Evolutionary conservation across 2,888 invertebrate species (phyloP).

Genomic region (Plutella xylostella): DNA sequence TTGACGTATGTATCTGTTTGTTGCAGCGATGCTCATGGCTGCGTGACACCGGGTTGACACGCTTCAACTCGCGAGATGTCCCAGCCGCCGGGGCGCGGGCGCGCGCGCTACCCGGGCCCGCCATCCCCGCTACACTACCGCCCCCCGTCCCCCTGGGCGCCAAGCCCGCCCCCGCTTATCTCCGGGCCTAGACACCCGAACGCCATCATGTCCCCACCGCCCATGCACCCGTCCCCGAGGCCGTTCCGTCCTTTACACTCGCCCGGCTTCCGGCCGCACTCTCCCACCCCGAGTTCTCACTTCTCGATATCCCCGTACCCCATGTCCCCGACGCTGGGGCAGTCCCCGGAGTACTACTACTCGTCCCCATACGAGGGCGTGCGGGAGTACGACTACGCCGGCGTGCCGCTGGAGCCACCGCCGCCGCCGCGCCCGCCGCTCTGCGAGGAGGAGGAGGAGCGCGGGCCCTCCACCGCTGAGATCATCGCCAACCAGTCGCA

Average conservation of each 20-base stretch:
- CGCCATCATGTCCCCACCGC: slow-evolving; percentile 68
- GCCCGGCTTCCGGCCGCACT: slow-evolving; percentile 53
- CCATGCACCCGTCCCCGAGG: slow-evolving; percentile 66
- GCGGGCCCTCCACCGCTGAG: slow-evolving; percentile 89
- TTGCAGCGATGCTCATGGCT: slow-evolving; percentile 64
- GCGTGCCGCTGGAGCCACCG: slow-evolving; percentile 81
- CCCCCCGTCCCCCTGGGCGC: slow-evolving; percentile 81
- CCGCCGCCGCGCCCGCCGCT: slow-evolving; percentile 78
- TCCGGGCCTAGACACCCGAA: slow-evolving; percentile 70
- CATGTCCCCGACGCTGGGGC: slow-evolving; percentile 70
- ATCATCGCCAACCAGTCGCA: slow-evolving; percentile 94
- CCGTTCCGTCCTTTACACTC: slow-evolving; percentile 61
- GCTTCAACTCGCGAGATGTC: slow-evolving; percentile 65
- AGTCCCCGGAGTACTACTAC: slow-evolving; percentile 71
- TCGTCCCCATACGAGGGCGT: slow-evolving; percentile 68
- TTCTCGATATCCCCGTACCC: slow-evolving; percentile 63
- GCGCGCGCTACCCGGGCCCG: slow-evolving; percentile 53
- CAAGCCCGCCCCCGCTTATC: slow-evolving; percentile 79
- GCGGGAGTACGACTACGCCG: slow-evolving; percentile 78
- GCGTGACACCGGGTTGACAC: slow-evolving; percentile 67
- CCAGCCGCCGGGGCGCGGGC: slow-evolving; percentile 64
- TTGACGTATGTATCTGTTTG: slow-evolving; percentile 25
- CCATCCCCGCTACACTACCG: slow-evolving; percentile 76
- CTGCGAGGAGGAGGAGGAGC: slow-evolving; percentile 77
- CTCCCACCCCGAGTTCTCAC: slow-evolving; percentile 59